Evolutionary conservation across 1,140 invertebrate genomes (phyloP).

Genomic region (Danaus plexippus): DNA sequence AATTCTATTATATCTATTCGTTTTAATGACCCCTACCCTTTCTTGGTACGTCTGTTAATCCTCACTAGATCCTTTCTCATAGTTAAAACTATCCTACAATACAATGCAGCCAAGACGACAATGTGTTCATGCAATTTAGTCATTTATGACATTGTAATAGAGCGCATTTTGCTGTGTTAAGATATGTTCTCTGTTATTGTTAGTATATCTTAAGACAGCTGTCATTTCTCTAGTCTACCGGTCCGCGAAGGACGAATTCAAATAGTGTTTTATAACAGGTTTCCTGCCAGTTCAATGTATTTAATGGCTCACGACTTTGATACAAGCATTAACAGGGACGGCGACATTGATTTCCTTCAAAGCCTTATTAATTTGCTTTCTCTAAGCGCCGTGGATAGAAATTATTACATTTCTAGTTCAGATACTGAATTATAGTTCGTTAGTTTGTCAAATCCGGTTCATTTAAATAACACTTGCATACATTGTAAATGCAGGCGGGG

Average conservation of each 20-base stretch:
- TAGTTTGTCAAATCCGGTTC: conserved; percentile 1
- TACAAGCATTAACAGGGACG: conserved; percentile 12
- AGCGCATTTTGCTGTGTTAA: conserved; percentile 4
- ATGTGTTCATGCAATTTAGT: conserved; percentile 6
- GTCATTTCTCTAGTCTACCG: conserved; percentile 45
- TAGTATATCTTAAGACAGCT: conserved; percentile 25
- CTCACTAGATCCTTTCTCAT: conserved; percentile 41
- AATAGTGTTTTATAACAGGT: conserved; percentile 32
- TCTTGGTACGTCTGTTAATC: conserved; percentile 35
- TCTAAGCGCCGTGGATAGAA: conserved; percentile 6
- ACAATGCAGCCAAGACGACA: conserved; percentile 11
- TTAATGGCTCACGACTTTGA: conserved; percentile 4
- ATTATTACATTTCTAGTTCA: conserved; percentile 2
- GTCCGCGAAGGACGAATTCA: conserved; percentile 33
- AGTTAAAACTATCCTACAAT: conserved; percentile 28
- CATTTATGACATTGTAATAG: neutral
- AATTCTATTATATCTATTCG: conserved; percentile 37
- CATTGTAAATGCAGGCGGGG: neutral
- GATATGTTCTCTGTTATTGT: conserved; percentile 10
- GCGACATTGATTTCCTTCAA: conserved; percentile 10
- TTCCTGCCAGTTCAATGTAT: conserved; percentile 16
- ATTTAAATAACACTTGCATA: neutral
- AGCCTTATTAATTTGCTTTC: conserved; percentile 17
- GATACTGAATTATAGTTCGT: too few relatives aligned
- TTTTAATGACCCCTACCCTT: conserved; percentile 29